Evolutionary conservation across 2,797 vertebrate genomes (phyloP).

Genomic region (Melanotaenia nigrans): DNA sequence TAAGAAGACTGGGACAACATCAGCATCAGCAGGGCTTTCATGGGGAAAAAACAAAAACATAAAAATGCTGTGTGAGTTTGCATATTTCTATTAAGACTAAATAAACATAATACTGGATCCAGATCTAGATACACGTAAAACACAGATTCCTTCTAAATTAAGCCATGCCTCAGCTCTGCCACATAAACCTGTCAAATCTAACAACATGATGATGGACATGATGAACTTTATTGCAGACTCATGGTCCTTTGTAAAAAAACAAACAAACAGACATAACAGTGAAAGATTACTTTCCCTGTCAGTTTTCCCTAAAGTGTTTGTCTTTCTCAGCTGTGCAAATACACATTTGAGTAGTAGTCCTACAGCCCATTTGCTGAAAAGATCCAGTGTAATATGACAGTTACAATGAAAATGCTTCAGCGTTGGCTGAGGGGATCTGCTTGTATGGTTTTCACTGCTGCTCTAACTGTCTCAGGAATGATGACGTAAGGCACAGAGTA

Average conservation of each 20-base stretch:
- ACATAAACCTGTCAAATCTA: background rate
- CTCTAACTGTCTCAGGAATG: background rate
- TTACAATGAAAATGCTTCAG: background rate
- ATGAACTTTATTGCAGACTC: no score
- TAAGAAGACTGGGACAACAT: constrained; percentile 84
- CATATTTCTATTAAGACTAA: background rate
- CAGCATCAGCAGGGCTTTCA: constrained; percentile 62
- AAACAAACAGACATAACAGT: no score
- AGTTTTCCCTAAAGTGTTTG: constrained; percentile 13
- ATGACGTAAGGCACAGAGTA: constrained; percentile 8
- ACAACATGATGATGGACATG: background rate
- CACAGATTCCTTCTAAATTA: background rate
- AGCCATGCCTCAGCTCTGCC: background rate
- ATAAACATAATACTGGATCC: background rate
- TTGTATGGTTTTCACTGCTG: background rate
- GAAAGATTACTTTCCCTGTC: no score
- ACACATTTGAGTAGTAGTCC: background rate
- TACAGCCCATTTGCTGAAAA: background rate
- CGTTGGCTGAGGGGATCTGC: background rate
- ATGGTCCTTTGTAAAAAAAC: no score
- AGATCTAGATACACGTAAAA: background rate
- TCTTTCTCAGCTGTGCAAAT: constrained; percentile 8
- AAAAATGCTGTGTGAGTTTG: background rate
- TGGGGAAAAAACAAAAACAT: constrained; percentile 9
- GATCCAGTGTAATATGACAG: background rate